Conservation (phyloP, 1,140 invertebrate genomes). For the Cecropterus lyciades region DNA sequence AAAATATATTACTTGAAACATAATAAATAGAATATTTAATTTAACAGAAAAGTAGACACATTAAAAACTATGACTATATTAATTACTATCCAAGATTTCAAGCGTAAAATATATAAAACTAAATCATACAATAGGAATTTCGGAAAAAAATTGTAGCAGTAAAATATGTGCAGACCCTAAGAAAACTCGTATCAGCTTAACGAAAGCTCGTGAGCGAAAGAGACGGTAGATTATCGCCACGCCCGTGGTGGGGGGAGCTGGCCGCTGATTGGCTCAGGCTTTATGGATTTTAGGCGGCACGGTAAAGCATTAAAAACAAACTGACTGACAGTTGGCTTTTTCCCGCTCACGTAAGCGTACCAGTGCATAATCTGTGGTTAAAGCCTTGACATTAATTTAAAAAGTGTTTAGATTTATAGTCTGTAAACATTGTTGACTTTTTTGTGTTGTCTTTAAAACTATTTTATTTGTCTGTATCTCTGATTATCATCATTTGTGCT, state of each 20-base stretch:
- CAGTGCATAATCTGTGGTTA: constrained; percentile 42
- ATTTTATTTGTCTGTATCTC: too few species aligned
- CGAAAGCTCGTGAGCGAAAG: constrained; percentile 67
- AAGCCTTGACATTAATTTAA: constrained; percentile 29
- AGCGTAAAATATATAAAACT: constrained; percentile 22
- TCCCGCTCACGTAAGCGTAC: constrained; percentile 46
- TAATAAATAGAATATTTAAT: too few species aligned
- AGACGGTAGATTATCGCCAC: constrained; percentile 61
- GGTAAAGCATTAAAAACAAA: constrained; percentile 48
- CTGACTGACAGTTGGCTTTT: constrained; percentile 67
- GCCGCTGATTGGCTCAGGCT: constrained; percentile 67
- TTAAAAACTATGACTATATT: too few species aligned
- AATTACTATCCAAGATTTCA: background rate
- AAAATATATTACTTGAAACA: too few species aligned
- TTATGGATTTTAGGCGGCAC: constrained; percentile 76
- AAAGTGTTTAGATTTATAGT: constrained; percentile 30
- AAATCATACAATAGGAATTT: too few species aligned
- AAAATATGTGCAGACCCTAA: constrained; percentile 53
- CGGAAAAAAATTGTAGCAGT: constrained; percentile 16
- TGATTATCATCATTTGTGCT: too few species aligned
- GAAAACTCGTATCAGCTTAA: constrained; percentile 51
- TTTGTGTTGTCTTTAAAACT: too few species aligned
- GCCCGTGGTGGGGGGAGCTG: constrained; percentile 68
- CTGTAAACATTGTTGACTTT: background rate
- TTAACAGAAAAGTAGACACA: constrained; percentile 6